Evolutionary conservation across 1,140 invertebrate genomes (phyloP), one percentile per base, ranked within the genome.

Genomic region (Calephelis nemesis): DNA sequence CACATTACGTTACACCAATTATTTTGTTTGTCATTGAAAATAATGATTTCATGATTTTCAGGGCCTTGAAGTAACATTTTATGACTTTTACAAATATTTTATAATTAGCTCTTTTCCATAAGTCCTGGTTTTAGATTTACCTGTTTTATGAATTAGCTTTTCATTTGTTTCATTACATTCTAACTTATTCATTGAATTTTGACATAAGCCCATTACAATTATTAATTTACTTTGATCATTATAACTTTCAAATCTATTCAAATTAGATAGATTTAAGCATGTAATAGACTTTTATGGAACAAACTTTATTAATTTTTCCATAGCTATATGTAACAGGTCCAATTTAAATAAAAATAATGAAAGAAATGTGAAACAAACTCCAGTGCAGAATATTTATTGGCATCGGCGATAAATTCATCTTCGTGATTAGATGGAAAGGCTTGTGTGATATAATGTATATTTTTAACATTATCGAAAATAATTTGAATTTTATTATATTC

Each of bases 381-480:
- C 30, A 58, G 30, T 40, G n/a, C 39, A 64, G 19, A 47, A 74
- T 74, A 70, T 75, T 73, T 71, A 74, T 72, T 76, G 49, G 64
- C 9, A 60, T 58, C 50, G 13, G 6, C 47, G 54, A 12, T 30
- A 30, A 67, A 50, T 45, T 45, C 12, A 60, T 62, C 63, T 65
- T 64, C 4, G 45, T 39, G 15, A 65, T 69, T 65, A 71, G 70
- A 79, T 75, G 71, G 74, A 70, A 69, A 76, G 75, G 78, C 78
- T 79, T 70, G 85, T 87, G 85, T 88, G 85, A 88, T 88, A 87
- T 84, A 85, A 79, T 84, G 83, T 90, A 90, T 83, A 84, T 81
- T 85, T 79, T 76, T 76, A 76, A 80, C 77, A 79, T 78, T 79
- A 80, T 81, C 80, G 68, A 70, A 79, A 70, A 74, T 72, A 64